Percentiles rank a stretch among this genome's conserved stretches.
Conservation (phyloP, 2,113 vertebrate species). For the Trichechus manatus region DNA sequence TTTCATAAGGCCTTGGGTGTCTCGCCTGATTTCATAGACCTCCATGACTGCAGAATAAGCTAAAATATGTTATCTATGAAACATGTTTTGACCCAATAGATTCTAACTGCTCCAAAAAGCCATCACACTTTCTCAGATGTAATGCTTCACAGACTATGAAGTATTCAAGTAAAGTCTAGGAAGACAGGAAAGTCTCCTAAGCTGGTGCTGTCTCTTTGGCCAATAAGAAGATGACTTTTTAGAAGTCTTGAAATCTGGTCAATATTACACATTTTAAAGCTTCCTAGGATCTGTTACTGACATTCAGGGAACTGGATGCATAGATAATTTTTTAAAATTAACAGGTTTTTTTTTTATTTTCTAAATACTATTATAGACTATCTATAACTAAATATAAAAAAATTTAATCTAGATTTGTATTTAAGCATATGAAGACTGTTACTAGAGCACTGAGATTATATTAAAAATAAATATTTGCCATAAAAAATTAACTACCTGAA, state of each 20-base stretch:
- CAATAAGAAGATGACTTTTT: constrained; percentile 20
- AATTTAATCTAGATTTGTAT: not conserved
- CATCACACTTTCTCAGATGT: not conserved
- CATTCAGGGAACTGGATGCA: not conserved
- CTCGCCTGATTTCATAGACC: not conserved
- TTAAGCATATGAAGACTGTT: not conserved
- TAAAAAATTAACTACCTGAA: not conserved
- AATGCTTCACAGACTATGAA: not conserved
- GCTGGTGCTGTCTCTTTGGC: not conserved
- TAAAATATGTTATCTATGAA: not conserved
- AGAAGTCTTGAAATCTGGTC: not conserved
- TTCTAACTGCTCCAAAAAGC: constrained; percentile 9
- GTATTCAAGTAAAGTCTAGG: not conserved
- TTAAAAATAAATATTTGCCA: not conserved
- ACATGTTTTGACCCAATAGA: constrained; percentile 56
- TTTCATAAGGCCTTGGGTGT: constrained; percentile 63
- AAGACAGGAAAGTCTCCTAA: fast-evolving
- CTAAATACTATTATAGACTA: not conserved
- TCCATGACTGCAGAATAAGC: constrained; percentile 39
- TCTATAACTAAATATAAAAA: not conserved
- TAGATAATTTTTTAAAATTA: not conserved
- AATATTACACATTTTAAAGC: not conserved
- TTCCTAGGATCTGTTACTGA: not conserved
- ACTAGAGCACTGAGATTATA: not conserved
- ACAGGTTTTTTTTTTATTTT: not conserved